Base-by-base conservation (phyloP, 2,113 vertebrate genomes). In the Alosa alosa region DNA sequence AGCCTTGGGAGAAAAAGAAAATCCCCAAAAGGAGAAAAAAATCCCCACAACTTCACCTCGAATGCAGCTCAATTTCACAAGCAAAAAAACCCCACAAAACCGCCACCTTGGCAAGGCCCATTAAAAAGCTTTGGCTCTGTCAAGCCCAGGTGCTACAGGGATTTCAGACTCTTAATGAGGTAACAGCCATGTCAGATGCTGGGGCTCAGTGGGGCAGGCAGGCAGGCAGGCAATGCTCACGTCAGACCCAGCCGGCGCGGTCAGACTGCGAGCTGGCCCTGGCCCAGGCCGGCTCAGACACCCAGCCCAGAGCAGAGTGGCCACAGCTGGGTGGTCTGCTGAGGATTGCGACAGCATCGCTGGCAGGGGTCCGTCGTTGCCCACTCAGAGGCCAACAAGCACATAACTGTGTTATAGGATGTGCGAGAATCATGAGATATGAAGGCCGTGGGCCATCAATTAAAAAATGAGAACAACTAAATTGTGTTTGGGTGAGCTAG, bases 101-200 rank as follows among this genome's bases (percentile, higher is more conserved):
- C 2, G 41, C 41, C 41, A 44, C 2, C 55, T 60, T 60, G 55
- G 55, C 55, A 60, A 60, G 20, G 18, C 20, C 55, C 18, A 22
- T 20, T 60, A 22, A 60, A 52, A 60, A 60, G 55, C 55, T 60
- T 18, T 60, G 55, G 55, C 55, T 20, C 18, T 60, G 55, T 60
- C 55, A 60, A 6, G 20, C 55, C 55, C 55, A 60, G 55, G 55
- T 60, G 55, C 55, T 22, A 60, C 18, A 60, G 55, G 55, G 55
- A 60, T 60, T 60, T 60, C 55, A 60, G 55, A 22, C 55, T 60
- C 55, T 60, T 60, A 60, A 60, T 60, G 55, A 60, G 55, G 55
- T 60, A 60, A 60, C 55, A 60, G 55, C 55, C 55, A 60, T 60
- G 55, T 60, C 55, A 60, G 55, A 60, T 60, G 18, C 55, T 60